phyloP scores from a whole-genome alignment of 2,797 vertebrate species.

The Chromobotia macracanthus region DNA sequence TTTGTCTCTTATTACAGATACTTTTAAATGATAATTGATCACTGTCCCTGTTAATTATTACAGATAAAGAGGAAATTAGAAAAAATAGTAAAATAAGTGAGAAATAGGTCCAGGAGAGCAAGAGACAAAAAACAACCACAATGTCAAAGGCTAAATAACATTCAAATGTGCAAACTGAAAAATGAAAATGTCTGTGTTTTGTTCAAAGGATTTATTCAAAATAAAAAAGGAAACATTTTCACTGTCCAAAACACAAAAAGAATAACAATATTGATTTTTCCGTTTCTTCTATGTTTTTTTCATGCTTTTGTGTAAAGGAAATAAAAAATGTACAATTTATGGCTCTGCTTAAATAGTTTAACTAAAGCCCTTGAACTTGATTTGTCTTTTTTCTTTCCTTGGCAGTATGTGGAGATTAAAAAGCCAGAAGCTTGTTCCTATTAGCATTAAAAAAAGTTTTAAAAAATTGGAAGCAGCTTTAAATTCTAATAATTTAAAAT shows the following conservation, averaged over 20 bases:
- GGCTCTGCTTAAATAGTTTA: neutral
- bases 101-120: neutral
- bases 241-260: neutral
- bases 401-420: neutral
- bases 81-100: neutral
- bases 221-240: neutral
- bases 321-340: slow-evolving; percentile 1
- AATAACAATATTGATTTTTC: neutral
- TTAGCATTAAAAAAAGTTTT: neutral
- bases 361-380: neutral
- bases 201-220: neutral
- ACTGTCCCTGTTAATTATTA: neutral
- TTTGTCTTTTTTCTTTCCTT: slow-evolving; percentile 20
- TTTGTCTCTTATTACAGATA: neutral
- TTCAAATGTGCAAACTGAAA: neutral
- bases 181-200: neutral
- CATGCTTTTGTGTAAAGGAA: neutral
- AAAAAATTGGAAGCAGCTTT: neutral
- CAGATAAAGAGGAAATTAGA: neutral
- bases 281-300: neutral
- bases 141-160: neutral
- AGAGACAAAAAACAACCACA: neutral
- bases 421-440: slow-evolving; percentile 32
- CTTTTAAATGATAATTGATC: neutral
- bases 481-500: neutral